Percentiles rank a stretch among this genome's conserved stretches.
phyloP scores from a whole-genome alignment of 2,797 vertebrate genomes.

The Serranus cabrilla region DNA sequence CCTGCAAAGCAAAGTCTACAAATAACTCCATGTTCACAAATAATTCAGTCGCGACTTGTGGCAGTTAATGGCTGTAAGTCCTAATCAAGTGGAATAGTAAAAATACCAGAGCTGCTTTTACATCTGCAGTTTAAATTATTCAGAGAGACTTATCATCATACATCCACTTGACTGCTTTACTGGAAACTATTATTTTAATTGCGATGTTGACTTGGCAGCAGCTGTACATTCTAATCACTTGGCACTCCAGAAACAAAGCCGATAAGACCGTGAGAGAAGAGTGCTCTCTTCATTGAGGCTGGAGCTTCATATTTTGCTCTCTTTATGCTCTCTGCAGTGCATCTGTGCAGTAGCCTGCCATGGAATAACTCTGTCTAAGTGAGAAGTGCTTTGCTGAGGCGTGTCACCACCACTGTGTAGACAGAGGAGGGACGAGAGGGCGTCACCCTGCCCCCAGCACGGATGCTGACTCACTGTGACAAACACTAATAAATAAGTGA shows the following conservation, averaged over 20 bases:
- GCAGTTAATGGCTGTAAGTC: constrained; percentile 22
- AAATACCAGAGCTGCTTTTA: constrained; percentile 18
- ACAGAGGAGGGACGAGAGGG: constrained; percentile 13
- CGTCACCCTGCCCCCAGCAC: neutral
- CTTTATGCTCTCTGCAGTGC: constrained; percentile 53
- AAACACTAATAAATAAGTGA: constrained; percentile 67
- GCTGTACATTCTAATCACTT: constrained; percentile 45
- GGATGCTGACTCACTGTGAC: constrained; percentile 72
- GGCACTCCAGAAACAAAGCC: constrained; percentile 36
- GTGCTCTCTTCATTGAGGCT: constrained; percentile 26
- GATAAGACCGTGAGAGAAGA: constrained; percentile 22
- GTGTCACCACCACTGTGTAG: neutral
- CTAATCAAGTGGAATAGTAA: constrained; percentile 23
- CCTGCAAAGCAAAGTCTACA: neutral
- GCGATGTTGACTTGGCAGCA: constrained; percentile 56
- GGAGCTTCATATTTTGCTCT: constrained; percentile 28
- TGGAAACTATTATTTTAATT: constrained; percentile 65
- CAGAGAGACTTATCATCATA: constrained; percentile 28
- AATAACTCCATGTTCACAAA: constrained; percentile 8
- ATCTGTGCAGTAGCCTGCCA: constrained; percentile 26
- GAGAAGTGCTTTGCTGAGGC: constrained; percentile 24
- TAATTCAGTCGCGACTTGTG: neutral
- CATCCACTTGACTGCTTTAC: constrained; percentile 49
- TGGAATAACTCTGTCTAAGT: constrained; percentile 24
- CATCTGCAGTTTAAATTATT: constrained; percentile 58